phyloP scores from a whole-genome alignment of 2,888 invertebrate genomes.

The Tenodera sinensis region DNA sequence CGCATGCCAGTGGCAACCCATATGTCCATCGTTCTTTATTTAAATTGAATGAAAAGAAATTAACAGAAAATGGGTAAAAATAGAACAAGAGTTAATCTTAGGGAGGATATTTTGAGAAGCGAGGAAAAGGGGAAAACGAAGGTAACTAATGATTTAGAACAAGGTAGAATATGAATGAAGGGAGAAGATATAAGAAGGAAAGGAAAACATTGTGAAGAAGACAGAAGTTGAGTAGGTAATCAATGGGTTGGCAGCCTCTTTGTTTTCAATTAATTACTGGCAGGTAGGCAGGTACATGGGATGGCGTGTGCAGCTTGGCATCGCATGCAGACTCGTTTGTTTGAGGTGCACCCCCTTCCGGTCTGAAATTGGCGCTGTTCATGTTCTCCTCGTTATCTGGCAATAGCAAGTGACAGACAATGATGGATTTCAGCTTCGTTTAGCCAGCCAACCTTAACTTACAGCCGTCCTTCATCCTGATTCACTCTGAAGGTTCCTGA shows the following conservation, averaged over 20 bases:
- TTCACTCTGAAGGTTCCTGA: background rate
- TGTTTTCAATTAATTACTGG: background rate
- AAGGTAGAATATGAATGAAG: background rate
- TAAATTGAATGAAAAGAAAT: background rate
- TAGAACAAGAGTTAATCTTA: background rate
- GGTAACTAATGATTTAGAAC: background rate
- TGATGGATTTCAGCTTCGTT: slow-evolving; percentile 27
- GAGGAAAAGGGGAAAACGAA: background rate
- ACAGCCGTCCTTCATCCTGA: background rate
- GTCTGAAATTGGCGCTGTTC: slow-evolving; percentile 33
- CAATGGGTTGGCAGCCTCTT: background rate
- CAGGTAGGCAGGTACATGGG: background rate
- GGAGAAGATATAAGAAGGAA: background rate
- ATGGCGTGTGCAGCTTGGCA: slow-evolving; percentile 11
- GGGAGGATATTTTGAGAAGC: background rate
- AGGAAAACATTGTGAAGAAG: background rate
- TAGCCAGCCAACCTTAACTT: background rate
- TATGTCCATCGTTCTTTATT: too few species aligned
- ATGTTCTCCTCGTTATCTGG: slow-evolving; percentile 31
- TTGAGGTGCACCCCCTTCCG: slow-evolving; percentile 29
- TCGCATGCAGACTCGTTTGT: slow-evolving; percentile 28
- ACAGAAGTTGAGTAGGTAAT: background rate
- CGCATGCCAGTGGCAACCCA: too few species aligned
- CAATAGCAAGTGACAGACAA: slow-evolving; percentile 32
- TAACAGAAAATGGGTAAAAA: background rate